Evolutionary conservation across 2,888 invertebrate genomes (phyloP).

Genomic region (Tiliacea citrago): DNA sequence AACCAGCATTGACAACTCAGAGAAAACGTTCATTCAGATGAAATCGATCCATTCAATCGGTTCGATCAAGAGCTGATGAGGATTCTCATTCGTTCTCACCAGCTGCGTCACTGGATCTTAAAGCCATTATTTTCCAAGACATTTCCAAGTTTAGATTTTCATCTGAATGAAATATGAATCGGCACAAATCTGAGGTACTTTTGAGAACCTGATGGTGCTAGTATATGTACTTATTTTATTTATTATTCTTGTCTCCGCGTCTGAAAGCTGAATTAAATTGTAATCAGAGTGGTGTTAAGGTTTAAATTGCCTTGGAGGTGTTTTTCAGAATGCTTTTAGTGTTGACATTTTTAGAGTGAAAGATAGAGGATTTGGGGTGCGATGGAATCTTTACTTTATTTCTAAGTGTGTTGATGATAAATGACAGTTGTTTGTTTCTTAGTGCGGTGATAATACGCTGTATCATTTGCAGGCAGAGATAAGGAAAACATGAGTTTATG

Average conservation of each 20-base stretch:
- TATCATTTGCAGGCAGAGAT: slow-evolving; percentile 11
- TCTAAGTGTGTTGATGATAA: slow-evolving; percentile 36
- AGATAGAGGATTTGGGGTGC: slow-evolving; percentile 36
- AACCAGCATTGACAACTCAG: background rate
- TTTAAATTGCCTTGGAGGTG: slow-evolving; percentile 18
- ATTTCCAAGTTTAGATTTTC: slow-evolving; percentile 47
- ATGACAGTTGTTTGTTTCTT: slow-evolving; percentile 37
- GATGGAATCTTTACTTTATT: slow-evolving; percentile 29
- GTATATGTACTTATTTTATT: slow-evolving; percentile 39
- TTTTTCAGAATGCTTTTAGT: slow-evolving; percentile 44
- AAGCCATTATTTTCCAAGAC: slow-evolving; percentile 51
- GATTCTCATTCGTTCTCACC: slow-evolving; percentile 29
- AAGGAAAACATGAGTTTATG: slow-evolving; percentile 17
- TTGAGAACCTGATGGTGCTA: slow-evolving; percentile 23
- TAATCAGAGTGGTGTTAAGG: slow-evolving; percentile 22
- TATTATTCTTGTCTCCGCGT: slow-evolving; percentile 22
- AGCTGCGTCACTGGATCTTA: slow-evolving; percentile 39
- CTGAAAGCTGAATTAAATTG: slow-evolving; percentile 13
- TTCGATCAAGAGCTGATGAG: slow-evolving; percentile 37
- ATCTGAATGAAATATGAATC: slow-evolving; percentile 59
- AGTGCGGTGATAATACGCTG: slow-evolving; percentile 14
- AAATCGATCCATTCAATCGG: slow-evolving; percentile 25
- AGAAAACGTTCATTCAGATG: slow-evolving; percentile 14
- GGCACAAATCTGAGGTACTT: slow-evolving; percentile 41
- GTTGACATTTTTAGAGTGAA: slow-evolving; percentile 28